Conservation (phyloP, 2,888 invertebrate genomes). For the Augochlorella aurata region DNA sequence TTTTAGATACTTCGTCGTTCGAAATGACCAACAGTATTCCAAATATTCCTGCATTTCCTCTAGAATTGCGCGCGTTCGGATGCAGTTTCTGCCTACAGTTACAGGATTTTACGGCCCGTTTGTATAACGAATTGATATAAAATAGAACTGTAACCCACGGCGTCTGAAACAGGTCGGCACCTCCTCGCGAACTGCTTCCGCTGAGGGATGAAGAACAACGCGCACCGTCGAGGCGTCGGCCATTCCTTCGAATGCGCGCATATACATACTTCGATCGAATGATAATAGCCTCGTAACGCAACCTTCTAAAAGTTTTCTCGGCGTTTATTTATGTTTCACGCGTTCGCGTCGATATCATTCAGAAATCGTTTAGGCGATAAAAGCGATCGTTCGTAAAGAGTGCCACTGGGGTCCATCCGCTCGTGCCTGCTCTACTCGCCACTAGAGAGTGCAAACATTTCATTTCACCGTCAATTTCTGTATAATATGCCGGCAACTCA, state of each 20-base stretch:
- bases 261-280: constrained; percentile 25
- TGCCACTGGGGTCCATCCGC: too few relatives aligned
- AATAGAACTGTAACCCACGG: constrained; percentile 38
- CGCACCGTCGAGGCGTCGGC: not conserved
- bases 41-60: too few relatives aligned
- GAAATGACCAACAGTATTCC: too few relatives aligned
- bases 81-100: not conserved
- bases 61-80: constrained; percentile 1
- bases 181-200: constrained; percentile 14
- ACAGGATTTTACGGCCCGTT: constrained; percentile 17
- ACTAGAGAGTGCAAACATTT: too few relatives aligned
- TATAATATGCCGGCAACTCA: too few relatives aligned
- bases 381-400: not conserved
- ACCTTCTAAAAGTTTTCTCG: constrained; percentile 1
- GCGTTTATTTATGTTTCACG: not conserved
- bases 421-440: too few relatives aligned
- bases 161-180: constrained; percentile 47
- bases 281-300: constrained; percentile 17
- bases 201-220: constrained; percentile 42
- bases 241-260: constrained; percentile 35
- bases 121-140: constrained; percentile 25
- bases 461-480: too few relatives aligned
- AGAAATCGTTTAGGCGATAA: constrained; percentile 11
- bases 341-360: constrained; percentile 3
- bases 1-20: too few relatives aligned